Evolutionary conservation across 2,797 vertebrate species (phyloP), one percentile per base, ranked within the genome.

Genomic region (Alosa sapidissima): DNA sequence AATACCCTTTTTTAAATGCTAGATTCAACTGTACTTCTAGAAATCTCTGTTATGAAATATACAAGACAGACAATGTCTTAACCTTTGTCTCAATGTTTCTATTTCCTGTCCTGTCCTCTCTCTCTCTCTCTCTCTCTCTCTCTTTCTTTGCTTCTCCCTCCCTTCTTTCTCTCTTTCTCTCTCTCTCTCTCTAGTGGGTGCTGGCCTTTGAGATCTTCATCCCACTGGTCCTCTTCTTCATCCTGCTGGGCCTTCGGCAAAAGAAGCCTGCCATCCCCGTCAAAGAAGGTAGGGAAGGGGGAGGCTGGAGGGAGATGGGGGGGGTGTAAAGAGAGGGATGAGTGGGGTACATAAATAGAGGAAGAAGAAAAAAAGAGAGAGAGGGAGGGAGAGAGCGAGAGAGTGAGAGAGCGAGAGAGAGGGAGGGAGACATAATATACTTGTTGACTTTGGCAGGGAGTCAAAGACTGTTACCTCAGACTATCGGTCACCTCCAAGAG

Each of bases 151-250:
- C 33, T n/a, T 68, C 62, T 68, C 24, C 33, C 58, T 62, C 2
- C 16, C 51, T 21, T n/a, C 19, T 54, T n/a, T 52, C 13, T 24
- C 21, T 84, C 75, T 82, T 2, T 88, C 33, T 88, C 19, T 83
- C 65, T 87, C 33, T 86, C 48, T 90, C 84, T 89, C 52, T 83
- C 1, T 91, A 99, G 98, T 98, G 98, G 98, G 98, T 99, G 86
- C 91, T 99, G 93, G 96, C 98, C 4, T 99, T 99, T 10, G 98
- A 99, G 93, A 97, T 99, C 93, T 99, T 99, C 93, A 99, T 99
- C 89, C 98, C 98, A 0, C 91, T 99, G 62, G 98, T 98, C 48
- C 97, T 99, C 60, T 99, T 99, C 94, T 99, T 99, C 94, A 98
- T 99, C 88, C 94, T 99, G 0, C 90, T 99, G 90, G 98, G 98